Evolutionary conservation across 2,113 vertebrate genomes (phyloP).

Genomic region (Irena cyanogastra): DNA sequence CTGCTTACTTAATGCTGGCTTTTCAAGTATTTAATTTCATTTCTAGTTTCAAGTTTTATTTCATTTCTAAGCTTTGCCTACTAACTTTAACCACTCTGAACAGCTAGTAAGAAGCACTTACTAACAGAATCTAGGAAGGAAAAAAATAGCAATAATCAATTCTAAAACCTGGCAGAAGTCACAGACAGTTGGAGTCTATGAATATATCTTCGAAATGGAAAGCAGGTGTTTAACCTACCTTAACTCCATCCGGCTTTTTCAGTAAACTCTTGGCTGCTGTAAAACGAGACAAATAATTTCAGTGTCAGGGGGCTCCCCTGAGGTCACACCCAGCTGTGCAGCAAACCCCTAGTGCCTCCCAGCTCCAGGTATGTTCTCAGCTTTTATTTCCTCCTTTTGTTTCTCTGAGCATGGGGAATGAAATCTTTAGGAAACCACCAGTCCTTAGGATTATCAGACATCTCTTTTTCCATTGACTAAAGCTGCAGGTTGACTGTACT

Average conservation of each 20-base stretch:
- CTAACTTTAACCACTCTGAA: neutral
- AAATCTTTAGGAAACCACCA: neutral
- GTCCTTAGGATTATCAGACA: neutral
- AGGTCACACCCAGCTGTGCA: neutral
- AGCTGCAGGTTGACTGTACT: neutral
- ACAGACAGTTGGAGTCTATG: neutral
- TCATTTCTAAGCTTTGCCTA: neutral
- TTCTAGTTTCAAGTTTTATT: too few species aligned
- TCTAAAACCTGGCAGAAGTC: neutral
- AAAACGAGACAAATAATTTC: conserved; percentile 56
- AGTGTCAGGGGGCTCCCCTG: neutral
- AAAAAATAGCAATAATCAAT: neutral
- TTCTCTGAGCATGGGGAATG: neutral
- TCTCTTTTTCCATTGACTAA: neutral
- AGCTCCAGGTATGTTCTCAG: neutral
- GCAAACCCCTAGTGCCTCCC: neutral
- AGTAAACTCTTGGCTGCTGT: conserved; percentile 93
- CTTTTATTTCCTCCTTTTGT: neutral
- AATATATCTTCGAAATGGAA: neutral
- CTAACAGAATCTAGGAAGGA: neutral
- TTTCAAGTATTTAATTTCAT: neutral
- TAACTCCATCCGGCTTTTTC: conserved; percentile 94
- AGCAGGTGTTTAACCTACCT: conserved; percentile 77
- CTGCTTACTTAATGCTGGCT: neutral
- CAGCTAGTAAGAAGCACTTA: neutral